Evolutionary conservation across 2,113 vertebrate species (phyloP).

Genomic region (Coryphaenoides rupestris): DNA sequence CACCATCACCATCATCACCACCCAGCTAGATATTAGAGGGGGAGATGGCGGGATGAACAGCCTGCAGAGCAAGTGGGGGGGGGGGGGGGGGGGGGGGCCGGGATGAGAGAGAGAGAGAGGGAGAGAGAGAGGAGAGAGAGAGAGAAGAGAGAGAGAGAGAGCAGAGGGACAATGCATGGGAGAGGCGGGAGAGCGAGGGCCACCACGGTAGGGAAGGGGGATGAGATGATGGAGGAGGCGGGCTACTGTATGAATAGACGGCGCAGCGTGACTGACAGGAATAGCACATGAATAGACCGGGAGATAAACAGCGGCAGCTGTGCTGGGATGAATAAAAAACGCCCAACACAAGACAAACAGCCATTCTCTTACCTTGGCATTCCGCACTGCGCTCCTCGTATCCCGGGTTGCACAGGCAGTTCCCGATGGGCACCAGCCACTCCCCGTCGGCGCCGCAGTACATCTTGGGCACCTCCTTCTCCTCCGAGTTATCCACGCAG

Average conservation of each 20-base stretch:
- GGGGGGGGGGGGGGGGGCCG: background rate
- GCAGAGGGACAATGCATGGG: constrained; percentile 37
- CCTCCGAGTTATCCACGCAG: constrained; percentile 95
- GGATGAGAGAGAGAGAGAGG: constrained; percentile 12
- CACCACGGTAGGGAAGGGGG: constrained; percentile 8
- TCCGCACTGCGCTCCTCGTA: constrained; percentile 88
- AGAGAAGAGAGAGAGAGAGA: constrained; percentile 8
- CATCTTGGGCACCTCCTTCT: constrained; percentile 98
- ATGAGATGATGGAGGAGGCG: background rate
- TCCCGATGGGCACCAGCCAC: constrained; percentile 98
- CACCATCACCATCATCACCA: constrained; percentile 77
- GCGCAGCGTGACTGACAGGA: background rate
- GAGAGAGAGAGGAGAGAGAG: constrained; percentile 13
- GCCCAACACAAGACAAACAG: constrained; percentile 18
- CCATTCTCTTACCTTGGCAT: constrained; percentile 87
- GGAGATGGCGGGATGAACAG: constrained; percentile 40
- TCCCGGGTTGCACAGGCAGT: constrained; percentile 93
- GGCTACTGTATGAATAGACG: background rate
- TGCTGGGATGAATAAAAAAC: constrained; percentile 5
- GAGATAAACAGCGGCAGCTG: too few species aligned
- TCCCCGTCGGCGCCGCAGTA: constrained; percentile 98
- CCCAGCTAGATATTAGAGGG: constrained; percentile 45
- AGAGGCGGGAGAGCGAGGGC: constrained; percentile 11
- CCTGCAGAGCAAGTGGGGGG: background rate
- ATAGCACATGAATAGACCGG: constrained; percentile 16